Evolutionary conservation across 2,888 invertebrate genomes (phyloP), one percentile per base, ranked within the genome.

Genomic region (Amblyteles armatorius): DNA sequence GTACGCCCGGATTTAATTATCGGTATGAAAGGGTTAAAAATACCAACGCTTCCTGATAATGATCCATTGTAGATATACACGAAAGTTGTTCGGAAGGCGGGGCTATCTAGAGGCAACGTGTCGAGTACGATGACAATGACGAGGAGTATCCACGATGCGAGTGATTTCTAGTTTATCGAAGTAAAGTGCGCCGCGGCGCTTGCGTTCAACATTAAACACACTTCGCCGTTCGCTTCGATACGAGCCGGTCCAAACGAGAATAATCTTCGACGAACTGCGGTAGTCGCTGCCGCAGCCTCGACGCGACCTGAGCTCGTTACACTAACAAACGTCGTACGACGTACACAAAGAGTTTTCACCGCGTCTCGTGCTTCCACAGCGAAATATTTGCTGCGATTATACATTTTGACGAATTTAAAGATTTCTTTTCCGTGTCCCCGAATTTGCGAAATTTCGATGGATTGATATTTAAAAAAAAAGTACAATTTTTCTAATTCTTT

Each of bases 161-260:
- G 69, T 69, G 76, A 82, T 82, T 82, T 85, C 82, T 79, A 79
- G 82, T 85, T 85, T 85, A 85, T 85, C 82, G 85, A 55, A 73
- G 79, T 73, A 55, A 26, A 73, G 68, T 57, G 19, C 55, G 82
- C 26, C 52, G 48, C 33, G 65, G 79, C 79, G 82, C 84, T 69
- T 76, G 84, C 72, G 79, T 78, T 77, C 36, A 67, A 36, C 76
- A 77, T 67, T 40, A 67, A 80, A 77, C 57, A 77, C 63, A 50
- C 44, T 78, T 80, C 67, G 57, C 74, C 73, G 55, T 65, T 71
- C 67, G 69, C 79, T 78, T 78, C 78, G 72, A 78, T 72, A 81
- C 26, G 63, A 78, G 60, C 22, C 76, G 76, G 79, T 85, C 82
- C 79, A 85, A 85, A 76, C 85, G 85, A 82, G 85, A 85, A 85